Evolutionary conservation across 2,113 vertebrate species (phyloP), one percentile per base, ranked within the genome.

Genomic region (Apteryx mantelli): DNA sequence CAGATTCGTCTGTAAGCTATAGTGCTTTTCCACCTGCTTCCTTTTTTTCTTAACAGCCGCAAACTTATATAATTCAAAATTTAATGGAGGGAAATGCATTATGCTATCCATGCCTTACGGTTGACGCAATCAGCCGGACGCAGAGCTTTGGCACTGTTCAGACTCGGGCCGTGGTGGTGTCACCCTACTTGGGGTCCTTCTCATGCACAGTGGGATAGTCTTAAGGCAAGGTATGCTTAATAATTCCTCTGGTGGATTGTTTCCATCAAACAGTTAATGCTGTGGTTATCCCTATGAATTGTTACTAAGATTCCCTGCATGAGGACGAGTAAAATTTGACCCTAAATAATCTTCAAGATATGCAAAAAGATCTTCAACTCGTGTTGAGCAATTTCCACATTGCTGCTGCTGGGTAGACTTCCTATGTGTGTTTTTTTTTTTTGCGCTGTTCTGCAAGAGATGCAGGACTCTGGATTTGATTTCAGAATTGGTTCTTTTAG

Each of bases 371-470:
- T 50, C 18, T 56, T 30, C 28, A 56, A 16, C 28, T 1, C 1
- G 0, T 2, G 5, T n/a, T 6, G 18, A 34, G 11, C 8, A 44
- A 22, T 34, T 44, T 15, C 5, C 11, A 6, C 0, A 0, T 9
- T 66, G 5, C 10, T 38, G 48, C 60, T 8, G 7, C 30, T 3
- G 34, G 11, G 10, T 44, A 6, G 32, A 11, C 13, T 65, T 6
- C 22, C n/a, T 34, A 4, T 7, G 48, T 17, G 1, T 5, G 36
- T 7, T 38, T 38, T 38, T 38, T 38, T 0, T 10, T 76, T 55
- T 3, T 19, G 10, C 46, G 36, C 6, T 24, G 6, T 7, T 60
- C 38, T 58, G 52, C 26, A 46, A 20, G 86, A 21, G 74, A 5
- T 46, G n/a, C 7, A 12, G 70, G 22, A 46, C 22, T 40, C 44